Conservation (phyloP, 2,113 vertebrate species). For the Conger conger region DNA sequence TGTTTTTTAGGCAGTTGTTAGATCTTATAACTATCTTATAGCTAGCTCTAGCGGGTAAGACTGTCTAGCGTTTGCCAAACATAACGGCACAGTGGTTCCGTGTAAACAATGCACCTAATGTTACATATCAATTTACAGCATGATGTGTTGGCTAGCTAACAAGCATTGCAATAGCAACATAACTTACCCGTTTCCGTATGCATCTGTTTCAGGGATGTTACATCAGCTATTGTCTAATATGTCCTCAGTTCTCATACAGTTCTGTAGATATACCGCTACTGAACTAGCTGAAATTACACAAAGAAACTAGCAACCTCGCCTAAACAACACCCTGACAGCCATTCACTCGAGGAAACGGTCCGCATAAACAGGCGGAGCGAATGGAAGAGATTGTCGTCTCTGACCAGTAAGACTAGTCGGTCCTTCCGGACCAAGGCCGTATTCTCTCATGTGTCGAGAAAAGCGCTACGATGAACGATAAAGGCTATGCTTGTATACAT, state of each 20-base stretch:
- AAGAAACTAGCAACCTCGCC: background rate
- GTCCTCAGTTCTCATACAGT: no score
- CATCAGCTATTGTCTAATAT: background rate
- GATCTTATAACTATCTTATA: no score
- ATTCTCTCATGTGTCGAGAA: no score
- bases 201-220: background rate
- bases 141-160: background rate
- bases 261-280: no score
- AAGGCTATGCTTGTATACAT: no score
- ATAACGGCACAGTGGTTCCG: background rate
- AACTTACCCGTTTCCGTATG: background rate
- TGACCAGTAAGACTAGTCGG: slow-evolving; percentile 12
- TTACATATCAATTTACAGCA: background rate
- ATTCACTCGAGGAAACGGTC: slow-evolving; percentile 27
- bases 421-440: background rate
- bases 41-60: no score
- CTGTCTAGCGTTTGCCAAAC: background rate
- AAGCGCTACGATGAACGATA: no score
- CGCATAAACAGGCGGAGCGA: slow-evolving; percentile 27
- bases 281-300: background rate
- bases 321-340: background rate
- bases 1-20: no score
- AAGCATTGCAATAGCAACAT: background rate
- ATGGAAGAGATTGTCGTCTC: slow-evolving; percentile 28
- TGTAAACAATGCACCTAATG: background rate